Base-by-base conservation (phyloP, 2,113 vertebrate species). In the Rynchops niger region DNA sequence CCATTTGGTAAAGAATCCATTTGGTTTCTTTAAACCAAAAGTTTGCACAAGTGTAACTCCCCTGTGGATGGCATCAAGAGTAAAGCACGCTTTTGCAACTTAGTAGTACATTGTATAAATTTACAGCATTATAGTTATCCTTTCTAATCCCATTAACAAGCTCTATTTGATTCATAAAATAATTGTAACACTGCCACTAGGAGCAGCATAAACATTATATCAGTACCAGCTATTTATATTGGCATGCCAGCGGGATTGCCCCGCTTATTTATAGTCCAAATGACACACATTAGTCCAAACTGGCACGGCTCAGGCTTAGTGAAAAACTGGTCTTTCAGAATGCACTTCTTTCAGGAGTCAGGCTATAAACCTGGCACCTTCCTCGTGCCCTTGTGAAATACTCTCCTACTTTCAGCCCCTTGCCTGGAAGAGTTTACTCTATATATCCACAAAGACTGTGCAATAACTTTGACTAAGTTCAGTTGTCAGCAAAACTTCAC, bases 401-500 rank as follows among this genome's bases (percentile, higher is more conserved):
- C 36, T 43, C 30, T 71, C 38, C 93, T 50, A 27, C 47, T 94
- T 87, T 76, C 47, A 90, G 65, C 27, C 43, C n/a, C 73, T 82
- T 9, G 47, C 61, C 78, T 85, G 62, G 47, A 72, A 85, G 89
- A 87, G n/a, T 87, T 87, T 74, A 73, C 32, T 69, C 71, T 61
- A 22, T 65, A 86, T 34, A 74, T 65, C 81, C 70, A 74, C 45
- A 59, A 74, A 58, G 81, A 79, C 69, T 25, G 8, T 2, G 2
- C 66, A 79, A 9, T 91, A 96, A 89, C 65, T 94, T 78, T 43
- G 56, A 55, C 61, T 47, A 65, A 95, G 70, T 74, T 82, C 55
- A 76, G 89, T 27, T 85, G 74, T 85, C 95, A 95, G 91, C 70
- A 95, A 76, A 95, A 82, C 43, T 61, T 82, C 38, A 29, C 25